Evolutionary conservation across 2,888 invertebrate species (phyloP), one percentile per base, ranked within the genome.

Genomic region (Metacarcinus magister): DNA sequence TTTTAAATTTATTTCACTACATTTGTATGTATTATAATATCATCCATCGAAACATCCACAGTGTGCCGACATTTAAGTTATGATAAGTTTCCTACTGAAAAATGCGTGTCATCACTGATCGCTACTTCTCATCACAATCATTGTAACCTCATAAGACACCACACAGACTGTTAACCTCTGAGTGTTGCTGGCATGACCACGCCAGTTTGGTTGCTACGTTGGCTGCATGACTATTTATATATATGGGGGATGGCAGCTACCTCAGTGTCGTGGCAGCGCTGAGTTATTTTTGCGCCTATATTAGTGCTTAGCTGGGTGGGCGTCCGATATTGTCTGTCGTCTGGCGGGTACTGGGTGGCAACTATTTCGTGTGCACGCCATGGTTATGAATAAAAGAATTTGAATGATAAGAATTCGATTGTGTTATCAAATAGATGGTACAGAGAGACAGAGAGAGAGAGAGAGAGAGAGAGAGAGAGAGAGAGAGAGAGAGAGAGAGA

Each of bases 201-300:
- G 75, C 75, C 75, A 75, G 75, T 75, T 23, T 75, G 75, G 75
- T 75, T 75, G 75, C 75, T 75, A 75, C 23, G 75, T 75, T 75
- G 75, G 75, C 75, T 75, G 75, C 28, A 28, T 60, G 75, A 75
- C 75, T 75, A 75, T 75, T 75, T n/a, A 75, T 23, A 75, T n/a
- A n/a, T 28, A 75, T 75, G 75, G 23, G 19, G 4, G 10, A 75
- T 75, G 28, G 75, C 28, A n/a, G 75, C 28, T 28, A 23, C 7
- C 75, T 75, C 28, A 75, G 28, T 75, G 2, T 75, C 28, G 28
- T 75, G 75, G 75, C 75, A 75, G 4, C 48, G 48, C 48, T 48
- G 28, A n/a, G 23, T n/a, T 75, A 28, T 75, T 75, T 75, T 75
- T 28, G 8, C 28, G 23, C 28, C 28, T 2, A 75, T n/a, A 67